phyloP scores from a whole-genome alignment of 2,113 vertebrate species.

The Vimba vimba region DNA sequence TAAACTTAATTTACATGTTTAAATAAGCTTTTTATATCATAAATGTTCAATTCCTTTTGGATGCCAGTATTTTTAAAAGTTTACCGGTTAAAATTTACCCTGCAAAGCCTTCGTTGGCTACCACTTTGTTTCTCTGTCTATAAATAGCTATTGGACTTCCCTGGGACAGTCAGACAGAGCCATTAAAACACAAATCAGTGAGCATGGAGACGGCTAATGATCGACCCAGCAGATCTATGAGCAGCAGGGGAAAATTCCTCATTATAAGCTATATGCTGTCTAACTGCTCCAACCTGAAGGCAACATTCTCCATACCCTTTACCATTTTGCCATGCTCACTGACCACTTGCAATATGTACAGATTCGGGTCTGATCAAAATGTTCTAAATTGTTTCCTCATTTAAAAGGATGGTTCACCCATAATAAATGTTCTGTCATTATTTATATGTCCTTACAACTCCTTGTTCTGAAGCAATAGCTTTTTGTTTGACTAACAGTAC shows the following conservation, averaged over 20 bases:
- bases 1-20: neutral
- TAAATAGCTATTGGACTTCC: slow-evolving; percentile 56
- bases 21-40: neutral
- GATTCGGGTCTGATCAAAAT: neutral
- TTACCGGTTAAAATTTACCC: neutral
- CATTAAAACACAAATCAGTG: slow-evolving; percentile 60
- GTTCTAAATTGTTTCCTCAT: neutral
- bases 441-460: neutral
- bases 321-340: slow-evolving; percentile 10
- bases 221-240: slow-evolving; percentile 58
- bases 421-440: neutral
- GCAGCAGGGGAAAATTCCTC: slow-evolving; percentile 59
- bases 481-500: neutral
- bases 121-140: slow-evolving; percentile 31
- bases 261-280: slow-evolving; percentile 50
- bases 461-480: neutral
- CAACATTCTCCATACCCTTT: slow-evolving; percentile 30
- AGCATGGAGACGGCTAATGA: slow-evolving; percentile 52
- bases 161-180: slow-evolving; percentile 57
- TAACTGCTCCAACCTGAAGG: slow-evolving; percentile 36
- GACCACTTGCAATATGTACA: neutral
- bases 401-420: neutral
- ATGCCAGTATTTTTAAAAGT: neutral
- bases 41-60: neutral
- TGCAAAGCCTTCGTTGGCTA: neutral